Base-by-base conservation (phyloP, 2,113 vertebrate species). In the Desmodus rotundus region DNA sequence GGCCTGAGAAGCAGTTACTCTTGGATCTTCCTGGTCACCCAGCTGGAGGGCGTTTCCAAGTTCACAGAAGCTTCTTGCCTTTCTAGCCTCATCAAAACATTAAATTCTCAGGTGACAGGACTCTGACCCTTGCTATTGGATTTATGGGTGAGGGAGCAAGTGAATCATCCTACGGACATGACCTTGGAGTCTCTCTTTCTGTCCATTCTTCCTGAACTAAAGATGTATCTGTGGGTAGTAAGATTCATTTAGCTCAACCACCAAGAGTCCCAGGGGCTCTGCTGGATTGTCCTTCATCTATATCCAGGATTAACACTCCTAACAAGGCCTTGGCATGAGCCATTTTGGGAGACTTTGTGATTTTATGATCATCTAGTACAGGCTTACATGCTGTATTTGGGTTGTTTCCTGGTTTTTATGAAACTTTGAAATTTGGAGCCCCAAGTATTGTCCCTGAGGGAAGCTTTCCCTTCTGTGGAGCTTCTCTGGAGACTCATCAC, bases 401-500 rank as follows among this genome's bases (percentile, higher is more conserved):
- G 80, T 43, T 58, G 8, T 56, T 85, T 85, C 26, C 89, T 0
- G 0, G 65, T 88, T 81, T 81, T 89, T 85, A 22, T 4, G 33
- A 36, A 78, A 91, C 52, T 81, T 92, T 86, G 70, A 91, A 93
- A 81, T n/a, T 54, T 47, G 72, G 50, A 88, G 33, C 36, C 47
- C 41, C 43, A 63, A 47, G 56, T 68, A 31, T 15, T 41, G 50
- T 63, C 17, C 54, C 31, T n/a, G 63, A 93, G 58, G 41, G 82
- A 87, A 93, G 22, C 3, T 68, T 78, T 73, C 26, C 20, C 15
- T 12, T 82, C 78, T n/a, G 36, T 82, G 15, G 26, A 12, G 38
- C 12, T 54, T 94, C 96, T 94, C 95, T 43, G 17, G 89, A 95
- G 95, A 45, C 56, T 94, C n/a, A 58, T 96, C 74, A 89, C 7